phyloP scores from a whole-genome alignment of 2,113 vertebrate genomes.

The Cyanoliseus patagonus region DNA sequence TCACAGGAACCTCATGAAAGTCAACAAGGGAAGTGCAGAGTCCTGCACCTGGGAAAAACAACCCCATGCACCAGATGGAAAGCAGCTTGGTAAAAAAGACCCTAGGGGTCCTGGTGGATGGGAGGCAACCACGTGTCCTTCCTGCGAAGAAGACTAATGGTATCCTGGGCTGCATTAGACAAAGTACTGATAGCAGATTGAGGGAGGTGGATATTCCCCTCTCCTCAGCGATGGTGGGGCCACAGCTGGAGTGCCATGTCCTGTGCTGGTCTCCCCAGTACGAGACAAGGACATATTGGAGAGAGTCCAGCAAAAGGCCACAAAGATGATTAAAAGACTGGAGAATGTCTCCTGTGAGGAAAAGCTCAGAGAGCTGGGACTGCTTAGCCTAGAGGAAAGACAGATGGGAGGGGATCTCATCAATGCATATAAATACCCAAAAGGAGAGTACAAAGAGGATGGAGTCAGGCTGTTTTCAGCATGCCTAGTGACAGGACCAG shows the following conservation, averaged over 20 bases:
- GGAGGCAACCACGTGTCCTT: neutral
- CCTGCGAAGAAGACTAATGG: neutral
- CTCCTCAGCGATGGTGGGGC: neutral
- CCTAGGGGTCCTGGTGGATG: neutral
- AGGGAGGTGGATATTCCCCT: neutral
- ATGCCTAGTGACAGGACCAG: neutral
- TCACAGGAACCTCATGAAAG: neutral
- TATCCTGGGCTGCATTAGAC: neutral
- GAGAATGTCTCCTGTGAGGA: fast-evolving
- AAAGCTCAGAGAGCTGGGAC: neutral
- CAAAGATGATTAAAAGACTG: neutral
- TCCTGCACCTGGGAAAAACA: neutral
- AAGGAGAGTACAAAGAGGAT: neutral
- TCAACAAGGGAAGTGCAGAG: neutral
- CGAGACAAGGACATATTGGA: too few species aligned
- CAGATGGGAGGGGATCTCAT: neutral
- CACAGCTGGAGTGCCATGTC: neutral
- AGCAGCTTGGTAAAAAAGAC: neutral
- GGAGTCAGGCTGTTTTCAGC: neutral
- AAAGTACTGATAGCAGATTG: neutral
- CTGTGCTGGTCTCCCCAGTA: fast-evolving
- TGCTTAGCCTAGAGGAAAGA: neutral
- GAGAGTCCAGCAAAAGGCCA: neutral
- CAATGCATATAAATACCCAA: neutral
- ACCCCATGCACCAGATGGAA: neutral